Conservation (phyloP, 2,113 vertebrate genomes). For the Psammodynastes pulverulentus region DNA sequence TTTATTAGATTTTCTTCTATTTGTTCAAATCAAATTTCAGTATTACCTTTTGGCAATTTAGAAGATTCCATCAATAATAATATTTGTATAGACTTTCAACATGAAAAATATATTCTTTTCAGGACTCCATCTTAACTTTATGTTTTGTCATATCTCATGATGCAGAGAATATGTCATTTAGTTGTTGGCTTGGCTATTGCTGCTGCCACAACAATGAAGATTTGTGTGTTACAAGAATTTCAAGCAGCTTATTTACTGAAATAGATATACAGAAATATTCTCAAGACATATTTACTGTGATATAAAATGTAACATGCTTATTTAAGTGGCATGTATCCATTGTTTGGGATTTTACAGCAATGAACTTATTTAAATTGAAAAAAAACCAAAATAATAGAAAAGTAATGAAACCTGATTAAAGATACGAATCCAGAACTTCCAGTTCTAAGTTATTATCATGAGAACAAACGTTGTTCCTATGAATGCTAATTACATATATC, state of each 20-base stretch:
- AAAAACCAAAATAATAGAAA: constrained; percentile 2
- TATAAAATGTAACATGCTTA: constrained; percentile 1
- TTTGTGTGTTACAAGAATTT: background rate
- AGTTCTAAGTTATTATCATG: background rate
- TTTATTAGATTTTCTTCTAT: background rate
- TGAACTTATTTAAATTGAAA: constrained; percentile 9
- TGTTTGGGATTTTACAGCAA: constrained; percentile 16
- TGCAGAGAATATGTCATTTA: background rate
- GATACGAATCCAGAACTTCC: background rate
- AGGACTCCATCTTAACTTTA: background rate
- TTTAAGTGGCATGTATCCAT: constrained; percentile 2
- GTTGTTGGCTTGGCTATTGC: background rate
- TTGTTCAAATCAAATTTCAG: background rate
- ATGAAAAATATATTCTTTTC: background rate
- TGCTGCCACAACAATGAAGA: constrained; percentile 11
- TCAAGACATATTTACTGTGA: background rate
- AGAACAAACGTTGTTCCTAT: background rate
- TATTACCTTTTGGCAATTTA: background rate
- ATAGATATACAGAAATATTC: constrained; percentile 24
- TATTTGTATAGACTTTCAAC: background rate
- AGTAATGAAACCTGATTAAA: constrained; percentile 7
- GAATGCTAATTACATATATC: background rate
- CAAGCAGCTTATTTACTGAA: constrained; percentile 18
- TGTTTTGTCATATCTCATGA: background rate
- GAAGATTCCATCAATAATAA: background rate